Evolutionary conservation across 2,797 vertebrate species (phyloP).

Genomic region (Rhincodon typus): DNA sequence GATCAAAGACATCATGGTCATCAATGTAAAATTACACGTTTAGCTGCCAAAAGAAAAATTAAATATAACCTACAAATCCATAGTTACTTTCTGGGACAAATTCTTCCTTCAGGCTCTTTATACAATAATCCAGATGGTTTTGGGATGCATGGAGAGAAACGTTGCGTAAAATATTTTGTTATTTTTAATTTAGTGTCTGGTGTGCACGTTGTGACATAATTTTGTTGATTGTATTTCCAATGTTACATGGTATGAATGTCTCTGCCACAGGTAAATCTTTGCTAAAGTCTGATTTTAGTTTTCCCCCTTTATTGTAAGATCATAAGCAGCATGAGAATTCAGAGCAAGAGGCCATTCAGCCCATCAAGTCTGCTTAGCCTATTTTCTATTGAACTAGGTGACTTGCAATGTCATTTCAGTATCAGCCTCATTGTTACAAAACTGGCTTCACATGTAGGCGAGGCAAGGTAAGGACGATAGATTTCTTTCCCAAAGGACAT

Average conservation of each 20-base stretch:
- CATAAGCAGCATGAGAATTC: no score
- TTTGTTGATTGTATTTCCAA: neutral
- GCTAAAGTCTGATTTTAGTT: neutral
- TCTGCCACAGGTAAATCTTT: neutral
- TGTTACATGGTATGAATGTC: neutral
- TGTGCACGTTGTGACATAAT: neutral
- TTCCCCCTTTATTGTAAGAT: neutral
- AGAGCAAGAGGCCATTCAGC: neutral
- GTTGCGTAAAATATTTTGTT: neutral
- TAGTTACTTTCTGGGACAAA: neutral
- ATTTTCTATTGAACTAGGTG: no score
- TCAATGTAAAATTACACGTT: neutral
- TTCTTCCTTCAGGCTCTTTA: neutral
- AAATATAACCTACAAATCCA: neutral
- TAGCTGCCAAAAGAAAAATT: neutral
- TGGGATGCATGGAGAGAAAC: neutral
- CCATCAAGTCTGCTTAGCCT: no score
- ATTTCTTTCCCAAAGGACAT: no score
- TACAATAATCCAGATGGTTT: neutral
- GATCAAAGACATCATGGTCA: neutral
- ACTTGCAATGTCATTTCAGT: no score
- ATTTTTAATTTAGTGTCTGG: neutral
- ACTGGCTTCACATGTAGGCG: no score
- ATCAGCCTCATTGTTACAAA: no score
- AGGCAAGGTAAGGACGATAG: no score